Evolutionary conservation across 2,113 vertebrate species (phyloP), one percentile per base, ranked within the genome.

Genomic region (Lates calcarifer): DNA sequence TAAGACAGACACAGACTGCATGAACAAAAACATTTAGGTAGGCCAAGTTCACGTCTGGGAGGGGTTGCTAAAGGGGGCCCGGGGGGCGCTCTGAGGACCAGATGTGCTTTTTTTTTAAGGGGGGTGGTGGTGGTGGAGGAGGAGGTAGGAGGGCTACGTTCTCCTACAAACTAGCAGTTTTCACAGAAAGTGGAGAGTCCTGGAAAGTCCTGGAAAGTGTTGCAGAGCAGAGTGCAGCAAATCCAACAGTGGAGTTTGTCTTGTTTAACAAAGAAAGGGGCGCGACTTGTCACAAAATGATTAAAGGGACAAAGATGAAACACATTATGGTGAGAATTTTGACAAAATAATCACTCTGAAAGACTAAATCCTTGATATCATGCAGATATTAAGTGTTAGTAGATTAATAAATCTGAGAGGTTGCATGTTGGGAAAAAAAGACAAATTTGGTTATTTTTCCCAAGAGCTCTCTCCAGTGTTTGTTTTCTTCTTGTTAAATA

Each of bases 31-130:
- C 93, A 93, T 91, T 88, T 87, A 89, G 89, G 92, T 93, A 81
- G 89, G 94, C 94, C 94, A 93, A 94, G 89, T 93, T 90, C 87
- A 90, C 61, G 62, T 91, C 84, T 90, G 95, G 92, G 93, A 91
- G 93, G 91, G 93, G 91, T 82, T 62, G 39, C 60, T 77, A 26
- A 82, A 72, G 80, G 92, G 87, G 91, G 90, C 92, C 88, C 77
- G 73, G 89, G 91, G 85, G 88, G 77, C 37, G 81, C 80, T 81
- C 83, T 79, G 74, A 89, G 64, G 79, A 86, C 94, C 94, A 94
- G 94, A 94, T 94, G 94, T 94, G 87, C 55, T 82, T 74, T 81
- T 55, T 55, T 86, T 79, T 35, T 4, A 28, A 56, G 3, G 43
- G n/a, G 17, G 14, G 43, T 9, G n/a, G 26, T 63, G 24, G 2